Base-by-base conservation (phyloP, 2,888 invertebrate genomes). In the Abscondita cerata region DNA sequence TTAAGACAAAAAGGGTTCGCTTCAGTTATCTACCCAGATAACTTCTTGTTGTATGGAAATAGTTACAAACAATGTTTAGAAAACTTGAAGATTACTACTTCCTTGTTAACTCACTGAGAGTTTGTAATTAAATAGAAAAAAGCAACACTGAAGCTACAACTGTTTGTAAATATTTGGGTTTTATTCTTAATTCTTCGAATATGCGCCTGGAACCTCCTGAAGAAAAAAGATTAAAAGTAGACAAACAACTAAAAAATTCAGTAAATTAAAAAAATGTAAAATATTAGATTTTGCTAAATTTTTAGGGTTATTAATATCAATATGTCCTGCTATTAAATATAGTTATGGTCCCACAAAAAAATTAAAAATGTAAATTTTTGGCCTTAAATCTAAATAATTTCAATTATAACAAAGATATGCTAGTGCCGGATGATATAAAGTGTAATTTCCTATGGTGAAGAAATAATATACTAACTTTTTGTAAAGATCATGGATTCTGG, bases 321-420 rank as follows among this genome's bases (percentile, higher is more conserved):
- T n/a, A n/a, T n/a, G n/a, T n/a, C n/a, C n/a, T 12, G 74, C 71
- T 1, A 64, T 73, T 11, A 68, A 72, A 50, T 75, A 75, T 53
- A 70, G 73, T 2, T 72, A 68, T 68, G 60, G 74, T 9, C 70
- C 73, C n/a, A 72, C 73, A 0, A 75, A 75, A n/a, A 59, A 8
- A 59, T 53, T 65, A 44, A 55, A 60, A 59, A 44, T 64, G 12
- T 18, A 55, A 50, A 62, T 58, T 55, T 50, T 31, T 48, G 16
- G 68, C 53, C 33, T 40, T 72, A 6, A 68, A 62, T 40, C 25
- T 54, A 40, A 40, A 41, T 9, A 15, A 65, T n/a, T 48, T 63
- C 19, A 64, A 70, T 52, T 68, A 57, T 53, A 60, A 67, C 6
- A 40, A 19, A 36, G 15, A 33, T 9, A 19, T 60, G 9, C 18